These are phyloP conservation scores for Aphelenchoides fujianensis DNA, from an alignment of 1,140 invertebrate genomes.

Conservation along the genomic window DNA sequence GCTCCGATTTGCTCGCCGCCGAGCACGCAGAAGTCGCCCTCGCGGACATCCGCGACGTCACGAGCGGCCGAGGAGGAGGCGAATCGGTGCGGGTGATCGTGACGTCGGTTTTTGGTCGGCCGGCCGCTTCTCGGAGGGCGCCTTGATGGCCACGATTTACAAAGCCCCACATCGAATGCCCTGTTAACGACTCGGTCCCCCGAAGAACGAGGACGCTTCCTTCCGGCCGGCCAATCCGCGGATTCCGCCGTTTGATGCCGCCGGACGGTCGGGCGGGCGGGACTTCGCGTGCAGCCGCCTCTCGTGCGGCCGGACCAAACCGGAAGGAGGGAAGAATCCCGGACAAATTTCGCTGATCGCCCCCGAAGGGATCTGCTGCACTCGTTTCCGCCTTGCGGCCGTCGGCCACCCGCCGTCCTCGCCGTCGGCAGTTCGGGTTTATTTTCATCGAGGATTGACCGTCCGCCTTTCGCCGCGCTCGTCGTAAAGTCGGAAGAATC, in stretches of 20 bases:
- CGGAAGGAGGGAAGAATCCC: background rate
- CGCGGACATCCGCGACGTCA: background rate
- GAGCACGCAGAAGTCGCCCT: background rate
- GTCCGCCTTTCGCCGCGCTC: too few relatives aligned
- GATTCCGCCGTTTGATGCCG: background rate
- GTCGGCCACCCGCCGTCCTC: too few relatives aligned
- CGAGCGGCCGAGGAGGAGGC: too few relatives aligned
- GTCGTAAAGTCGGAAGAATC: too few relatives aligned
- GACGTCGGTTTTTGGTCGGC: background rate
- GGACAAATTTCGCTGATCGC: background rate
- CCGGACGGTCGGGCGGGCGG: background rate
- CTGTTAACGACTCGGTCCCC: background rate
- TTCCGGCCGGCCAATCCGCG: background rate
- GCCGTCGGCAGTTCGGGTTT: too few relatives aligned
- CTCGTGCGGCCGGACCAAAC: background rate
- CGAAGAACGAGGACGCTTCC: background rate
- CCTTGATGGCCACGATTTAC: background rate
- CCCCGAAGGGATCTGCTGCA: too few relatives aligned
- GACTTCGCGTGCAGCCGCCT: background rate
- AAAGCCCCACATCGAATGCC: background rate
- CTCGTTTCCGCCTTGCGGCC: conserved; percentile 1
- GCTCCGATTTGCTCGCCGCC: background rate
- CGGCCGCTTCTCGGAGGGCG: too few relatives aligned
- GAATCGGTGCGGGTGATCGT: background rate
- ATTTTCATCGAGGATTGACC: too few relatives aligned